Percentiles rank a stretch among this genome's conserved stretches.
Evolutionary conservation across 2,797 vertebrate genomes (phyloP).

Genomic region (Lateolabrax maculatus): DNA sequence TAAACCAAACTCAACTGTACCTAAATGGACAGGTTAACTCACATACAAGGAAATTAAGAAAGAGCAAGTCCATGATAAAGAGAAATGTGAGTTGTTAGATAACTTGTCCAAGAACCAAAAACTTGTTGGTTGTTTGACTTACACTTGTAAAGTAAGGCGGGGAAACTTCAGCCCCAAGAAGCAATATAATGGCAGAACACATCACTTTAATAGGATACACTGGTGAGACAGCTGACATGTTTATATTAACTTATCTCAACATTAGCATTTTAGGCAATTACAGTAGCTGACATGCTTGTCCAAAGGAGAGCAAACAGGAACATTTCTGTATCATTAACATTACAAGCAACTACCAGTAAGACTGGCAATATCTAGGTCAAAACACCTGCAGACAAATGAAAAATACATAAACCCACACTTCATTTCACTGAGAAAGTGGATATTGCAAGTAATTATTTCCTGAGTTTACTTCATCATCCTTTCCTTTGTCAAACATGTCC

Average conservation of each 20-base stretch:
- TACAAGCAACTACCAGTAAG: background rate
- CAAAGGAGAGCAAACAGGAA: conserved; percentile 9
- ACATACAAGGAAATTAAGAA: background rate
- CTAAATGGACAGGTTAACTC: background rate
- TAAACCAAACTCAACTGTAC: background rate
- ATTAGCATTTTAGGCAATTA: conserved; percentile 24
- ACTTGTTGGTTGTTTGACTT: background rate
- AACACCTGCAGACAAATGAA: conserved; percentile 2
- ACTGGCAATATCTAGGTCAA: background rate
- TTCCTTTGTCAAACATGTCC: conserved; percentile 37
- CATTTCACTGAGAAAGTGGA: conserved; percentile 14
- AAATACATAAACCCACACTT: conserved; percentile 13
- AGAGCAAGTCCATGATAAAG: background rate
- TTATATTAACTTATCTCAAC: conserved; percentile 8
- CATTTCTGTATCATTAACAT: conserved; percentile 16
- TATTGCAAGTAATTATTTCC: conserved; percentile 20
- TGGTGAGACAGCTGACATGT: background rate
- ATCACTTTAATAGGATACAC: background rate
- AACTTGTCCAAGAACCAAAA: background rate
- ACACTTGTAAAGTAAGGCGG: background rate
- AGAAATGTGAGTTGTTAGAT: background rate
- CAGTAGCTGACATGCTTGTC: background rate
- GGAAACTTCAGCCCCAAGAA: background rate
- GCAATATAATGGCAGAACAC: background rate
- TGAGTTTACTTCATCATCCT: conserved; percentile 14